Evolutionary conservation across 2,113 vertebrate genomes (phyloP), one percentile per base, ranked within the genome.

Genomic region (Siniperca chuatsi): DNA sequence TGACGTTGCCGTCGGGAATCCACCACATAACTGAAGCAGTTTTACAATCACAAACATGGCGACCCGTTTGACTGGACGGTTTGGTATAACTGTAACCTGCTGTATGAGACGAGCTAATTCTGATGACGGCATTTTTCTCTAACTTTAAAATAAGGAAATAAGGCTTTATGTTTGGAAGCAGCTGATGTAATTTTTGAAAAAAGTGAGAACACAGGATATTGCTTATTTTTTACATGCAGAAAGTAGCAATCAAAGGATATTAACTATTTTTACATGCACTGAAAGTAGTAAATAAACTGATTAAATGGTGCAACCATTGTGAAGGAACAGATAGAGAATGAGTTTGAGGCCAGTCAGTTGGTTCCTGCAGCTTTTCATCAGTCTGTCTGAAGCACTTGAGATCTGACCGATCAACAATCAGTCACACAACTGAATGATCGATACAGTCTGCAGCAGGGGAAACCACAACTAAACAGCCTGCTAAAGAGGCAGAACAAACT

Each of bases 361-460:
- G 61, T 50, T 81, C 83, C 82, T 60, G 35, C 70, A 70, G 75
- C 75, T 87, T 74, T 85, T 79, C 82, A 78, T 88, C 89, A 72
- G 37, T 68, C 83, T 42, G 85, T 89, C 91, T 89, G 77, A 83
- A 74, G 73, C 84, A 83, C 84, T 85, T 57, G 58, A 81, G 71
- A 89, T 83, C 66, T 9, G 57, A 67, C 46, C 46, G 69, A 87
- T 87, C 87, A 65, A 25, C 89, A 67, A 77, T 90, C 87, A 77
- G 74, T 87, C 90, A 89, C 79, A 79, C 75, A 10, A 16, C 74
- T 25, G 29, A 44, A 4, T 78, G 85, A 84, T 90, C 80, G 13
- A 85, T 89, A 35, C 54, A 0, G 71, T 57, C 75, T 73, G 78
- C 79, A 77, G 79, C 79, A 6, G n/a, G 29, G 70, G 75, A 61